Evolutionary conservation across 2,113 vertebrate genomes (phyloP).

Genomic region (Leucopternis melanops): DNA sequence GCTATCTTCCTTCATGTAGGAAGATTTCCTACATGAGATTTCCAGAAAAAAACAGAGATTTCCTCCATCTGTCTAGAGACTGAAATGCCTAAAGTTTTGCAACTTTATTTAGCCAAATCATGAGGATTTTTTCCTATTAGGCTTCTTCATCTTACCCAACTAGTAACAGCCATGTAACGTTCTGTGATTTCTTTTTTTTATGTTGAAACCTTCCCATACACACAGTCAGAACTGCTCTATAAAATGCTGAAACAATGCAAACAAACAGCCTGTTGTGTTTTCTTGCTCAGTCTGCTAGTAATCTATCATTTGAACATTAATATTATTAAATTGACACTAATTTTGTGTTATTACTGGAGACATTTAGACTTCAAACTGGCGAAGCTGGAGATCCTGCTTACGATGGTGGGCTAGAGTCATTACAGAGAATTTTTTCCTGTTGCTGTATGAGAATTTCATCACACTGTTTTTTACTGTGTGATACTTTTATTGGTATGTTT

Average conservation of each 20-base stretch:
- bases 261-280: neutral
- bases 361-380: neutral
- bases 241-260: neutral
- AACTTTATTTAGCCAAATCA: neutral
- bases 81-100: neutral
- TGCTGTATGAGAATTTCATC: neutral
- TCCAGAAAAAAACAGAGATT: neutral
- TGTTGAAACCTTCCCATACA: neutral
- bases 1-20: neutral
- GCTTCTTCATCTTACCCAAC: neutral
- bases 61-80: neutral
- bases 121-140: neutral
- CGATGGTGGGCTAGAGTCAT: neutral
- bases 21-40: too few relatives aligned
- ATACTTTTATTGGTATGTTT: too few relatives aligned
- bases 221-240: neutral
- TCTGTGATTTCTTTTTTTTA: neutral
- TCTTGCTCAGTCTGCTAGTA: neutral
- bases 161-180: neutral
- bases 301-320: neutral
- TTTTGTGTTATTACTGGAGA: neutral
- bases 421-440: neutral
- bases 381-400: neutral
- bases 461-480: too few relatives aligned
- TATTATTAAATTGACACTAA: neutral